These are phyloP conservation scores for Dinothrombium tinctorium DNA, from an alignment of 1,140 invertebrate genomes.

Conservation along the genomic window DNA sequence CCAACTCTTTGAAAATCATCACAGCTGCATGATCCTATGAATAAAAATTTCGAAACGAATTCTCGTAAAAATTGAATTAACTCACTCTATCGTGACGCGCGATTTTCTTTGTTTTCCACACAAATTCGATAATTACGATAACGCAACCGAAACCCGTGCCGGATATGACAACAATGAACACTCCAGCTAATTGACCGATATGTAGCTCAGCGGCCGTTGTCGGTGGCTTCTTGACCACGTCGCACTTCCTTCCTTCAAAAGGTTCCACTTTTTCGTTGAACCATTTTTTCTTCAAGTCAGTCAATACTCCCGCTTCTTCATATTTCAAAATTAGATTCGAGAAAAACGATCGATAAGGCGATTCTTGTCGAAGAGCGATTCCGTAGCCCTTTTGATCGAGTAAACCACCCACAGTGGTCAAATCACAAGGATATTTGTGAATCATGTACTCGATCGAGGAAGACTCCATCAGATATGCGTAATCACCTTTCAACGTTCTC, in stretches of 20 bases:
- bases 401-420: constrained; percentile 45
- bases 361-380: constrained; percentile 30
- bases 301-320: constrained; percentile 23
- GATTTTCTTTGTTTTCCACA: constrained; percentile 22
- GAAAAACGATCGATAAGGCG: constrained; percentile 16
- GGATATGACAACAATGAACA: constrained; percentile 27
- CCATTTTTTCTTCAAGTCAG: constrained; percentile 23
- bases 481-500: constrained; percentile 44
- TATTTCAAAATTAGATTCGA: constrained; percentile 23
- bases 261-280: constrained; percentile 11
- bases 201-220: constrained; percentile 21
- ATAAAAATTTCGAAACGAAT: too few species aligned
- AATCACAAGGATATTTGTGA: constrained; percentile 44
- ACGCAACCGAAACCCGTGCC: constrained; percentile 20
- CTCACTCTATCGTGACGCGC: constrained; percentile 14
- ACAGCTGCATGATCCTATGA: too few species aligned
- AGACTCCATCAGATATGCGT: constrained; percentile 71
- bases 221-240: constrained; percentile 21
- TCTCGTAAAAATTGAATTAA: too few species aligned
- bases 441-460: constrained; percentile 47
- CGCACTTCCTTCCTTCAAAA: constrained; percentile 20
- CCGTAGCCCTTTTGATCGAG: constrained; percentile 59
- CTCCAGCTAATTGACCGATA: constrained; percentile 24
- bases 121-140: constrained; percentile 15
- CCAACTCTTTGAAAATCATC: too few species aligned